Evolutionary conservation across 1,140 invertebrate genomes (phyloP).

Genomic region (Limonius californicus): DNA sequence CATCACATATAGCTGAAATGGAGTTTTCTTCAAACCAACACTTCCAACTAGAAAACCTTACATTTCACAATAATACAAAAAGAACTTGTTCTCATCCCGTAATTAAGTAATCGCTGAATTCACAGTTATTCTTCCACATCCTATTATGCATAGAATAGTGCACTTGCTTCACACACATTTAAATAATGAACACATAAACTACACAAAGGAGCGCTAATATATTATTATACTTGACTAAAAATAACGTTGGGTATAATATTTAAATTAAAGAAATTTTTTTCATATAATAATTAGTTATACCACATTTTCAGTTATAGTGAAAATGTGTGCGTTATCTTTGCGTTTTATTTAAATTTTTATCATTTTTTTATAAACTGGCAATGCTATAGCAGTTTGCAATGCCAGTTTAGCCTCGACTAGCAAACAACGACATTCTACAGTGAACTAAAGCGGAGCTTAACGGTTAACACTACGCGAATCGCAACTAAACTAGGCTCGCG

Average conservation of each 20-base stretch:
- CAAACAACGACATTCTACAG: neutral
- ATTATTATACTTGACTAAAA: too few relatives aligned
- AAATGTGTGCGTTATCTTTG: too few relatives aligned
- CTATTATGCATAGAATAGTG: neutral
- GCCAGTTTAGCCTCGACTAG: neutral
- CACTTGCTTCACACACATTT: too few relatives aligned
- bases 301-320: too few relatives aligned
- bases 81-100: neutral
- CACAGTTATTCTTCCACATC: neutral
- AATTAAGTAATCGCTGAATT: neutral
- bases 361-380: too few relatives aligned
- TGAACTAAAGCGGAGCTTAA: slow-evolving; percentile 1
- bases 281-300: too few relatives aligned
- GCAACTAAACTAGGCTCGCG: neutral
- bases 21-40: neutral
- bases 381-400: too few relatives aligned
- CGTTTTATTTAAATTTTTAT: too few relatives aligned
- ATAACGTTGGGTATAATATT: too few relatives aligned
- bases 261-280: too few relatives aligned
- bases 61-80: neutral
- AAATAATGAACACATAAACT: too few relatives aligned
- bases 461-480: slow-evolving; percentile 7
- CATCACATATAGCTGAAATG: neutral
- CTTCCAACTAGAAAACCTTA: neutral
- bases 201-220: too few relatives aligned